Evolutionary conservation across 2,888 invertebrate genomes (phyloP).

Genomic region (Eupithecia abbreviata): DNA sequence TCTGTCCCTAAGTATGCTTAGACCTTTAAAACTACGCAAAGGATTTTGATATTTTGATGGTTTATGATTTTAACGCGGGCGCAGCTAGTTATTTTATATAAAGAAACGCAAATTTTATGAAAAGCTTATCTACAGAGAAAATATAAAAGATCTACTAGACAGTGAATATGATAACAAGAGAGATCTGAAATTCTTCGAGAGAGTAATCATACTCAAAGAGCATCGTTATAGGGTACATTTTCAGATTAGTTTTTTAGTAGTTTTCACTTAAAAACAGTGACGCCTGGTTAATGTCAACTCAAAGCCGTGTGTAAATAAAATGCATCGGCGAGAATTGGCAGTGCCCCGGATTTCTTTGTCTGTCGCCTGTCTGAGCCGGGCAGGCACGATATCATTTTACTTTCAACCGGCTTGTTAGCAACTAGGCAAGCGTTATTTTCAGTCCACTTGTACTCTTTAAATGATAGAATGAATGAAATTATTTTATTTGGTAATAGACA

Average conservation of each 20-base stretch:
- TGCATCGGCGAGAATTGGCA: constrained; percentile 50
- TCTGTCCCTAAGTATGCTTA: no score
- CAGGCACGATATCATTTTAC: constrained; percentile 36
- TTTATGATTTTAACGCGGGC: no score
- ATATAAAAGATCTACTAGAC: neutral
- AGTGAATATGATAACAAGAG: neutral
- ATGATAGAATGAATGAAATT: no score
- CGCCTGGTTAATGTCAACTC: neutral
- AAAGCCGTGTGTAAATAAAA: neutral
- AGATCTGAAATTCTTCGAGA: neutral
- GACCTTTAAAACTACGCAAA: no score
- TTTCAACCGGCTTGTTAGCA: constrained; percentile 33
- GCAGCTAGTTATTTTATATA: neutral
- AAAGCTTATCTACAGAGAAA: neutral
- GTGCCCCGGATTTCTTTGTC: constrained; percentile 48
- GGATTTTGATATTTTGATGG: no score
- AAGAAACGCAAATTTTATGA: neutral
- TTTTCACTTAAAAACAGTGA: neutral
- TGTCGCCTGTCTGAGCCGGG: constrained; percentile 53
- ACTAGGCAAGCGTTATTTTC: constrained; percentile 11
- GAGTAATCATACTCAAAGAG: neutral
- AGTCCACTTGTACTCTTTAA: neutral
- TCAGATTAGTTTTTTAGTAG: neutral
- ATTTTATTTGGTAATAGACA: no score
- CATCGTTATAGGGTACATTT: neutral